phyloP scores from a whole-genome alignment of 2,797 vertebrate species.

The Lithobates sylvaticus region DNA sequence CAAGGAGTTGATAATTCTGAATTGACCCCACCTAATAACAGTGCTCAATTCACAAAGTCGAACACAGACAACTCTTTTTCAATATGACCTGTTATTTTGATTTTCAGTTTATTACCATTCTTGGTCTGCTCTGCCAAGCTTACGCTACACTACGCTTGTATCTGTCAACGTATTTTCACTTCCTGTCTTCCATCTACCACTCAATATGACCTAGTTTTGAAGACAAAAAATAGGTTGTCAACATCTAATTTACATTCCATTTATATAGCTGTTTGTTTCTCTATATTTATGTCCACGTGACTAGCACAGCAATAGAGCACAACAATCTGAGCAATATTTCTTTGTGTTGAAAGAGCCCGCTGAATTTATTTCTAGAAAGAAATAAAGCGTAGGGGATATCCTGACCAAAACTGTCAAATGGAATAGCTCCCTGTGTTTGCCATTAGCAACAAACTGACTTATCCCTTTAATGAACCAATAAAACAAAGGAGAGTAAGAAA shows the following conservation, averaged over 20 bases:
- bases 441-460: not conserved
- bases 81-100: not conserved
- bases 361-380: not conserved
- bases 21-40: not conserved
- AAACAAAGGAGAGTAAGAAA: not conserved
- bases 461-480: not conserved
- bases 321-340: not conserved
- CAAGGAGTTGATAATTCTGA: not conserved
- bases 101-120: not conserved
- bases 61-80: not conserved
- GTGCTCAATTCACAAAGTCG: not conserved
- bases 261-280: slow-evolving; percentile 9
- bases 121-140: not conserved
- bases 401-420: not conserved
- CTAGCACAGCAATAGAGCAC: not conserved
- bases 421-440: not conserved
- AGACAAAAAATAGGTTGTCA: slow-evolving; percentile 15
- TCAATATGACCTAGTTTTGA: slow-evolving; percentile 4
- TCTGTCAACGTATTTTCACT: slow-evolving; percentile 5
- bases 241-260: slow-evolving; percentile 6
- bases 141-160: not conserved
- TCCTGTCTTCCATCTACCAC: not conserved
- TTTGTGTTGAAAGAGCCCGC: not conserved
- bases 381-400: not conserved
- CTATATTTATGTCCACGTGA: not conserved